Percentiles rank a stretch among this genome's conserved stretches.
Evolutionary conservation across 2,888 invertebrate species (phyloP).

Genomic region (Parnassius mnemosyne): DNA sequence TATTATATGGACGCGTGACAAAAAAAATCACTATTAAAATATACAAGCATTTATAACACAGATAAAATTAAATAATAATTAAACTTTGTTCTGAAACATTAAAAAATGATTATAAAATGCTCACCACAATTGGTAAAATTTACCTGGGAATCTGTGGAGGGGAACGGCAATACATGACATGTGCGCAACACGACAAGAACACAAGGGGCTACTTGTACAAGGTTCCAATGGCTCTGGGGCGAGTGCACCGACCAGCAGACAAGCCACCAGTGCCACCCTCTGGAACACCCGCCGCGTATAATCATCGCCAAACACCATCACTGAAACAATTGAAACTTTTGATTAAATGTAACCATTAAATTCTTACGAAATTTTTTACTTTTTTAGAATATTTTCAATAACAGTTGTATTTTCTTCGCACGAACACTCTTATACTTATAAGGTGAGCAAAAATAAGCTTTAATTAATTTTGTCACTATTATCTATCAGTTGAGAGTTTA

Average conservation of each 20-base stretch:
- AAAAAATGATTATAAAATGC: conserved; percentile 28
- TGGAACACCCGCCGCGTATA: conserved; percentile 66
- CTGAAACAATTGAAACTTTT: conserved; percentile 36
- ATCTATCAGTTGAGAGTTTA: too few relatives aligned
- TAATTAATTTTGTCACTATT: too few relatives aligned
- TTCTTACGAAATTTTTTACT: too few relatives aligned
- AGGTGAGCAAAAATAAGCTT: too few relatives aligned
- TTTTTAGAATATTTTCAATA: too few relatives aligned
- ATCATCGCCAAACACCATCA: conserved; percentile 73
- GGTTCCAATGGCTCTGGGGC: conserved; percentile 75
- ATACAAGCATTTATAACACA: too few relatives aligned
- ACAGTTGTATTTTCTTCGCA: too few relatives aligned
- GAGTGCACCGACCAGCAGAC: conserved; percentile 64
- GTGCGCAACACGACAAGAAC: conserved; percentile 84
- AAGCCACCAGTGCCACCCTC: conserved; percentile 64
- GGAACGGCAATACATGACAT: conserved; percentile 87
- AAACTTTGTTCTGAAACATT: background rate
- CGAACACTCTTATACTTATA: background rate
- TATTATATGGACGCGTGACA: too few relatives aligned
- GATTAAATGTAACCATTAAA: conserved; percentile 4
- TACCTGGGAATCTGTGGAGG: conserved; percentile 87
- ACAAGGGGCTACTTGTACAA: conserved; percentile 85
- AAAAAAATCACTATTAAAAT: too few relatives aligned
- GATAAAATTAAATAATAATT: too few relatives aligned
- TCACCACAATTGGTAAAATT: conserved; percentile 7